Evolutionary conservation across 2,888 invertebrate genomes (phyloP), one percentile per base, ranked within the genome.

Genomic region (Gasteruption jaculator): DNA sequence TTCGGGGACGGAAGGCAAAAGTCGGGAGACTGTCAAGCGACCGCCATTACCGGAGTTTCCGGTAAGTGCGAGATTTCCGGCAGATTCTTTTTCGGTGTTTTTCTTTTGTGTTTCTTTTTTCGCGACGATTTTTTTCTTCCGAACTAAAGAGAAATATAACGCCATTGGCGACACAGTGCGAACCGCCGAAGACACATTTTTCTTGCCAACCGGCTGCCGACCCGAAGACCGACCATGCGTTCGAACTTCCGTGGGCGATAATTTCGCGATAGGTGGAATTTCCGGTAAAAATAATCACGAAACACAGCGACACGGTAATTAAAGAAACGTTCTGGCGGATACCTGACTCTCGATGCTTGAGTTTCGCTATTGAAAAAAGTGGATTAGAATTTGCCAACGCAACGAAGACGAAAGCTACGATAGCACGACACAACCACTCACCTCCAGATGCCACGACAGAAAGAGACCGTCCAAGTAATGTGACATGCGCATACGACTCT

Each of bases 371-470:
- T 37, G 42, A 49, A 58, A 59, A 52, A 49, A 53, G 56, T 49
- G 61, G 67, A 67, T 67, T 61, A n/a, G n/a, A n/a, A 60, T 48
- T 41, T 44, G 52, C 32, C 31, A 43, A 51, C 48, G 48, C 43
- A 30, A 38, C 25, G 24, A 32, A 12, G 6, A 5, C 40, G 41
- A 42, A 16, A 53, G 52, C 46, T 50, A 51, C 50, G 52, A 48
- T 45, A 43, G 29, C 54, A 52, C 51, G 42, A n/a, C 55, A 62
- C 68, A 54, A 65, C 68, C 68, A 68, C 69, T 69, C 69, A 70
- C 69, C 70, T 69, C 61, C 57, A 66, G 65, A 63, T 63, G 65
- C 70, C 60, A 68, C 67, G 61, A 66, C 67, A 68, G 70, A 70
- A 70, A 69, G 69, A 69, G 66, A 65, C 59, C 63, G 63, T 56